Base-by-base conservation (phyloP, 2,797 vertebrate species). In the Eulemur coronatus region DNA sequence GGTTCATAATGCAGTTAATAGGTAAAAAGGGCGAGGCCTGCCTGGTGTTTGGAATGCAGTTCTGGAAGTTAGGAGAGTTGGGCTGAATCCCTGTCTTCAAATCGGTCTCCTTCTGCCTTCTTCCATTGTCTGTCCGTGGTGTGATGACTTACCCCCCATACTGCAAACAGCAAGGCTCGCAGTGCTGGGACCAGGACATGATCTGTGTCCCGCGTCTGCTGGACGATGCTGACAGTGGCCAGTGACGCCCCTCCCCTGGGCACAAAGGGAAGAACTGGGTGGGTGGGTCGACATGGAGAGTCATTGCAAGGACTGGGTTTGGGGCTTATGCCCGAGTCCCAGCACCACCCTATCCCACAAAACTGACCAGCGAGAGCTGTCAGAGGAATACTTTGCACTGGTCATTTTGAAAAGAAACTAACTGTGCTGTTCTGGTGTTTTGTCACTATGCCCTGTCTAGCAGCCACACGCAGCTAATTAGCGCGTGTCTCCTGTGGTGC, bases 101-200 rank as follows among this genome's bases (percentile, higher is more conserved):
- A 28, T 48, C 41, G 22, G 10, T 92, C 84, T 96, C 85, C 91
- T 93, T 84, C 84, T 84, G 46, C 22, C 48, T 84, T n/a, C 90
- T 84, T 92, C 86, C 50, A 52, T 69, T 50, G 26, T 59, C 70
- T 70, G 55, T 67, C 67, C 76, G 12, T 59, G 70, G 63, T 61
- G 69, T 69, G 82, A 46, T 65, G 15, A 78, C n/a, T 72, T 81
- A 5, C 48, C 57, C 65, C 18, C 6, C n/a, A 12, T 69, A 28
- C 75, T 87, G 69, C 30, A 80, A 93, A 52, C 7, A 67, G 73
- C 55, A 81, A 87, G 28, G 18, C 57, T 30, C n/a, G 33, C 84
- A 80, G 2, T 28, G 59, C 82, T 52, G 65, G 30, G 12, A 73
- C 43, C 41, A 75, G 26, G 48, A 93, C 52, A 30, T 26, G 55